Evolutionary conservation across 2,888 invertebrate genomes (phyloP), one percentile per base, ranked within the genome.

Genomic region (Drosophila kambysellisi): DNA sequence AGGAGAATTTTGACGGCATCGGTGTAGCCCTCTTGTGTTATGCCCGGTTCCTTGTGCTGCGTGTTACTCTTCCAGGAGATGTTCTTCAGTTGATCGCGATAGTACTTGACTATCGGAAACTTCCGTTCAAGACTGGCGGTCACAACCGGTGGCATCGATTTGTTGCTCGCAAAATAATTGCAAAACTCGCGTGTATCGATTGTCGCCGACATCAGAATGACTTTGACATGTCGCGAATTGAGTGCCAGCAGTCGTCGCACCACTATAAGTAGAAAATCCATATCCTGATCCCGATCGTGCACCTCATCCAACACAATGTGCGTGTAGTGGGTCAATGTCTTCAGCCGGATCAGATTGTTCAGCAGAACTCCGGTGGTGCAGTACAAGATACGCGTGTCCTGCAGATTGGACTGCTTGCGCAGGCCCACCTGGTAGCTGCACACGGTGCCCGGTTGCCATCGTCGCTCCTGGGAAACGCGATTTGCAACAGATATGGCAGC

Each of bases 181-280:
- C 90, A 74, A 75, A 93, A 92, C 83, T 92, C 67, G 0, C 79
- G 76, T 0, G 96, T 95, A 89, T 98, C 95, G 83, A 98, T 96
- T 2, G 99, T 99, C 0, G 99, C 99, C 0, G 98, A 99, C 99
- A 99, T 99, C 4, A 99, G 94, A 59, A 99, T 94, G 0, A 97
- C 94, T 93, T 96, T 96, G 0, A 96, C 95, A 69, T 94, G 93
- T 0, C 94, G 93, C 0, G 96, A 96, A 90, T 95, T 96, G 0
- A 95, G 94, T 17, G 87, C 93, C 35, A 98, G 93, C 53, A 98
- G 94, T 84, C 96, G 97, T 74, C 97, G 95, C 0, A 98, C 96
- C 12, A 99, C 94, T 15, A 99, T 94, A 30, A 99, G 92, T 2
- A 97, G 93, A 91, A 99, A 98, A 91, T 99, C 99, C 95, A 98